Evolutionary conservation across 2,888 invertebrate genomes (phyloP).

Genomic region (Meiosimyza decipiens): DNA sequence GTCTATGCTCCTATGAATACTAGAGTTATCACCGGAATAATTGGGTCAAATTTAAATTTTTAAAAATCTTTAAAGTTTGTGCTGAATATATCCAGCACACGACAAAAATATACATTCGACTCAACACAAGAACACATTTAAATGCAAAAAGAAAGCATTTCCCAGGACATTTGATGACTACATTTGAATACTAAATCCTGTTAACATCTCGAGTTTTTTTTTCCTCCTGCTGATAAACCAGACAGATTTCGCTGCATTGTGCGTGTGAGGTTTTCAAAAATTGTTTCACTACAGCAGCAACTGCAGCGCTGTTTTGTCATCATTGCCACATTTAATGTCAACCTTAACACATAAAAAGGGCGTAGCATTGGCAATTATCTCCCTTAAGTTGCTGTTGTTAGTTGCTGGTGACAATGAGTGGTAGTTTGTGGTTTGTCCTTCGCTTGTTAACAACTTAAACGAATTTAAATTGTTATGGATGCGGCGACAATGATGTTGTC

Average conservation of each 20-base stretch:
- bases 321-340: slow-evolving; percentile 49
- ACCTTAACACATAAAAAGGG: slow-evolving; percentile 36
- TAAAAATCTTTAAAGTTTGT: no score
- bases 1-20: no score
- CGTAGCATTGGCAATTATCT: slow-evolving; percentile 46
- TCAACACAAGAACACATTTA: no score
- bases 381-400: slow-evolving; percentile 26
- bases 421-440: slow-evolving; percentile 31
- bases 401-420: slow-evolving; percentile 19
- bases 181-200: slow-evolving; percentile 30
- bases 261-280: slow-evolving; percentile 17
- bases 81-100: no score
- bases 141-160: slow-evolving; percentile 43
- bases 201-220: slow-evolving; percentile 33
- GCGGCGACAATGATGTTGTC: background rate
- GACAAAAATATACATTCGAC: no score
- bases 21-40: no score
- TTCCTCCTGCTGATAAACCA: background rate
- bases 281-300: slow-evolving; percentile 36
- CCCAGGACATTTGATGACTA: slow-evolving; percentile 56
- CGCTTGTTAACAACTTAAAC: slow-evolving; percentile 37
- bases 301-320: slow-evolving; percentile 49
- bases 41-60: no score
- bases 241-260: slow-evolving; percentile 20
- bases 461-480: slow-evolving; percentile 38